A percentile compares a stretch with the other conserved stretches of the same genome.
Evolutionary conservation across 2,797 vertebrate species (phyloP).

Genomic region (Tokudaia muenninki): DNA sequence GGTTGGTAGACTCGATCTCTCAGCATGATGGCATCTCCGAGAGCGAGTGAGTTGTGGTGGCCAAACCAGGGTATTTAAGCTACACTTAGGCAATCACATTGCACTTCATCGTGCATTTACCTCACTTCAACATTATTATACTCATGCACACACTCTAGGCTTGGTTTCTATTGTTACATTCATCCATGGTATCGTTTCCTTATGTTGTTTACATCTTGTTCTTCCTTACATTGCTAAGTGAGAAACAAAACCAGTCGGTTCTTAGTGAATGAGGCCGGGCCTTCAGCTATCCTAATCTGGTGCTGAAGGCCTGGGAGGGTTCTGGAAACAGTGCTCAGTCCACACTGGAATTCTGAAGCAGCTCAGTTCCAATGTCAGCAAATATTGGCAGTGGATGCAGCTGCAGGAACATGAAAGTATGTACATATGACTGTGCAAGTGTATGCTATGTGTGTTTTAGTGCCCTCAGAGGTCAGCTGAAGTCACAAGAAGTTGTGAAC

Average conservation of each 20-base stretch:
- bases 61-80: too few relatives aligned
- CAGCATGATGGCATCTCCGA: too few relatives aligned
- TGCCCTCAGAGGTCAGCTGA: not conserved
- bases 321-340: not conserved
- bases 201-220: too few relatives aligned
- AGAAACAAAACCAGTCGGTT: not conserved
- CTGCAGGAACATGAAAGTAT: not conserved
- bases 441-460: not conserved
- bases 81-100: too few relatives aligned
- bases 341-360: not conserved
- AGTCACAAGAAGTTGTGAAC: not conserved
- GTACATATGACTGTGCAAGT: not conserved
- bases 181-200: too few relatives aligned
- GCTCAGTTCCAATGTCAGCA: not conserved
- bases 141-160: too few relatives aligned
- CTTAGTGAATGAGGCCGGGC: not conserved
- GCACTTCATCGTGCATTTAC: too few relatives aligned
- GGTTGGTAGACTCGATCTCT: too few relatives aligned
- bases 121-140: too few relatives aligned
- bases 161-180: too few relatives aligned
- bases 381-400: not conserved
- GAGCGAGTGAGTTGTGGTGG: too few relatives aligned
- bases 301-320: not conserved
- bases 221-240: not conserved
- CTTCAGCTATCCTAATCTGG: not conserved